phyloP scores from a whole-genome alignment of 2,888 invertebrate species.

The Crossocerus cetratus region DNA sequence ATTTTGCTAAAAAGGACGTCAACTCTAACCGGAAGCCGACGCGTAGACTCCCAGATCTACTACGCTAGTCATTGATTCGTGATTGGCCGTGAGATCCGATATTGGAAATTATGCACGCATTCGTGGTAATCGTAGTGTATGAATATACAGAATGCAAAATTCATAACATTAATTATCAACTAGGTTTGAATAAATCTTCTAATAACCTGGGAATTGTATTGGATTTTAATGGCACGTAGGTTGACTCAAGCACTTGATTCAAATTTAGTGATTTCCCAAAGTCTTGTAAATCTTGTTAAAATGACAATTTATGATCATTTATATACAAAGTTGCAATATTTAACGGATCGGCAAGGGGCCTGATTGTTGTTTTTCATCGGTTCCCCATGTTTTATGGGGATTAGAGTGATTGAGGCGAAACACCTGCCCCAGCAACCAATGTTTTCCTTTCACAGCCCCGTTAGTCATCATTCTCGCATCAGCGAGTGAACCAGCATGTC shows the following conservation, averaged over 20 bases:
- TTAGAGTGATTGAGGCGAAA: neutral
- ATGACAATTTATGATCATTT: too few relatives aligned
- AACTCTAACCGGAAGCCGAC: constrained; percentile 36
- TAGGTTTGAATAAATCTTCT: neutral
- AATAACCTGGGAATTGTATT: too few relatives aligned
- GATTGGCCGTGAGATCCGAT: too few relatives aligned
- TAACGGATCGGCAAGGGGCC: too few relatives aligned
- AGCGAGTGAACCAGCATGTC: neutral
- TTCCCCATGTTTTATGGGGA: too few relatives aligned
- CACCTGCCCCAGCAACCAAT: constrained; percentile 74
- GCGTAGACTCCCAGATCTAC: constrained; percentile 13
- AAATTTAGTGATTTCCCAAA: too few relatives aligned
- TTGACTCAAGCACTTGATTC: too few relatives aligned
- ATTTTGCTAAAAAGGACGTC: constrained; percentile 81
- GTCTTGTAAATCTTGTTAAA: too few relatives aligned
- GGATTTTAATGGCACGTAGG: too few relatives aligned
- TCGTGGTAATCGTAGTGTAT: neutral
- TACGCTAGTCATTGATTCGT: constrained; percentile 39
- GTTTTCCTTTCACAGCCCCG: constrained; percentile 52
- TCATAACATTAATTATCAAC: neutral
- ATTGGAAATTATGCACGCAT: too few relatives aligned
- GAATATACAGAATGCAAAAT: neutral
- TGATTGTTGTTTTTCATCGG: too few relatives aligned
- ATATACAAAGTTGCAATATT: too few relatives aligned
- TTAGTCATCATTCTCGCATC: constrained; percentile 11